A percentile compares a stretch with the other conserved stretches of the same genome.
These are phyloP conservation scores for Chymomyza procnemis DNA, from an alignment of 2,888 invertebrate species.

Conservation along the genomic window DNA sequence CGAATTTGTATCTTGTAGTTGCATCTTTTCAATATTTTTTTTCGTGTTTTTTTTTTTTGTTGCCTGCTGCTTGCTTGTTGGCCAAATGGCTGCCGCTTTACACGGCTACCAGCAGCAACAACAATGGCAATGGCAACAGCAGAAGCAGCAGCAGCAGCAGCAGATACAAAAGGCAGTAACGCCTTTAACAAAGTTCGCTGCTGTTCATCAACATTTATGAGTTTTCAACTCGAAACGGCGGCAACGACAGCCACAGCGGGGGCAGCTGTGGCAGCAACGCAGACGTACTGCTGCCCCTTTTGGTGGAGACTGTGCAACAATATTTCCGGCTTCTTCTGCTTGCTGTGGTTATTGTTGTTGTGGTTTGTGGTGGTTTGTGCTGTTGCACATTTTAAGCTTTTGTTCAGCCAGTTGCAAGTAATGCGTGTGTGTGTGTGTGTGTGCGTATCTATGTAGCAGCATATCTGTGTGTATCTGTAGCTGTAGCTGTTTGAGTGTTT, in stretches of 20 bases:
- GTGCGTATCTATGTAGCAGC: not conserved
- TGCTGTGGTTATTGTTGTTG: conserved; percentile 18
- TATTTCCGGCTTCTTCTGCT: conserved; percentile 48
- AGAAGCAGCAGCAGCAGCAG: conserved; percentile 31
- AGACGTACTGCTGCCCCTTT: not conserved
- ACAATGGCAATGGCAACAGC: conserved; percentile 1
- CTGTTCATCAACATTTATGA: conserved; percentile 73
- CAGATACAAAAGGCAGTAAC: conserved; percentile 59
- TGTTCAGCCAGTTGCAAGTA: conserved; percentile 1
- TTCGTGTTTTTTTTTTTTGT: no score
- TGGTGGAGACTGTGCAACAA: conserved; percentile 47
- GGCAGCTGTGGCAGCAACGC: not conserved
- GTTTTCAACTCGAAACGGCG: conserved; percentile 37
- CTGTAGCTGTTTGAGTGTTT: not conserved
- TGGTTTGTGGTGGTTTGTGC: conserved; percentile 20
- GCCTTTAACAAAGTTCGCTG: conserved; percentile 69
- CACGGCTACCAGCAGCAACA: conserved; percentile 40
- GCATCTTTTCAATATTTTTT: conserved; percentile 71
- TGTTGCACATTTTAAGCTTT: conserved; percentile 24
- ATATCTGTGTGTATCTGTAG: no score
- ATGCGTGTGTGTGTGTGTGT: not conserved
- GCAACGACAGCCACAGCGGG: not conserved
- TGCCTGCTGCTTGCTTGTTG: not conserved
- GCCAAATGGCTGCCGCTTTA: conserved; percentile 5
- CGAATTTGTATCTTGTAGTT: conserved; percentile 49